Base-by-base conservation (phyloP, 2,797 vertebrate genomes). In the Rhinichthys osculus region DNA sequence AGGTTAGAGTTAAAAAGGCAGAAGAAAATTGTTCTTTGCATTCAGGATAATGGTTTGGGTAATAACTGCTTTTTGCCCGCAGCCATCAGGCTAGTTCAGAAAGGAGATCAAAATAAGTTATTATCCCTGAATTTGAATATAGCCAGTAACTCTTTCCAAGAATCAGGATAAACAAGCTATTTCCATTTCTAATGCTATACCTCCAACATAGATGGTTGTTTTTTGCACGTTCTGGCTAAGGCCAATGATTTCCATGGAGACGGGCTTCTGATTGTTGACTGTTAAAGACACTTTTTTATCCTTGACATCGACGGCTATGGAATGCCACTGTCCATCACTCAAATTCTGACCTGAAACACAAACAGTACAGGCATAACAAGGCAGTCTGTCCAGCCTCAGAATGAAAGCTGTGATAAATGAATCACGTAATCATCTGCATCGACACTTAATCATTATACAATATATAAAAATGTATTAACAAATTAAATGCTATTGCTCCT, bases 271-370 rank as follows among this genome's bases (percentile, higher is more conserved):
- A 81, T 74, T 88, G 87, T 90, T 84, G 2, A 89, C 79, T 0
- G 82, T 86, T 62, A 90, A 70, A 50, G 30, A 86, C 52, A 87
- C 50, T 44, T 80, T 86, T 66, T 86, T 52, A 66, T 54, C 67
- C 38, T 90, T 90, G 71, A 89, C 54, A 30, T 87, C 86, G 13
- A 89, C 59, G 0, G 30, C 62, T 64, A 88, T 17, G 1, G 86
- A 85, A 47, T 90, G 90, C 90, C 90, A 90, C 84, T 88, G 87
- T 64, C 90, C 90, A 71, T 88, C 88, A 79, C 82, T 87, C 52
- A 90, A 54, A 83, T 52, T 85, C 54, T 88, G 82, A 38, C 85
- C 90, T 90, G 71, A 21, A 69, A 80, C 16, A 86, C 11, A 87
- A 57, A 64, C n/a, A 83, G 40, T 19, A 50, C 23, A 52, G 42